Base-by-base conservation (phyloP, 2,113 vertebrate genomes). In the Lamprotornis superbus region DNA sequence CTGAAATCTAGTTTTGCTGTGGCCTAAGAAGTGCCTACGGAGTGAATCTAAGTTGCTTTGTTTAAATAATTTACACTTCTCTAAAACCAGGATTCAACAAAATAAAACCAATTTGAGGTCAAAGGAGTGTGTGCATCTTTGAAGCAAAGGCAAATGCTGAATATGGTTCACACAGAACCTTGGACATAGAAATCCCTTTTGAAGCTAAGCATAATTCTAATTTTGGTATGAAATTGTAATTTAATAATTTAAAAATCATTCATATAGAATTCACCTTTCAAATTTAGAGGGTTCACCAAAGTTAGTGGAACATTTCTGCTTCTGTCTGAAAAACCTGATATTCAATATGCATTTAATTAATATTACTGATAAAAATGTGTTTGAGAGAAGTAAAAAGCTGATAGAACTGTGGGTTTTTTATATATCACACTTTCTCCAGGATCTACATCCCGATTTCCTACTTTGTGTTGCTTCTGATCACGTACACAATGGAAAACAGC, bases 401-500 rank as follows among this genome's bases (percentile, higher is more conserved):
- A 24, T 5, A 63, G 52, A 83, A 46, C 4, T 24, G 2, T 17
- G 15, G 1, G 1, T 0, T 39, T 44, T 73, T 37, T 9, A 39
- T 19, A 37, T 56, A 55, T 50, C 10, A 59, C 22, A 40, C 0
- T 70, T 95, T 49, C 6, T 39, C 11, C 8, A 21, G 25, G 22
- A 52, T 69, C 47, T 87, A 11, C 10, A 46, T 50, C 9, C 2
- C 33, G 4, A 57, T 68, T 77, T 69, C 30, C 33, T 76, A 13
- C 19, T 78, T 91, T 70, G 24, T 68, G 23, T 10, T 93, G 12
- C 7, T 82, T 89, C 46, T 82, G 55, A 90, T 61, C 9, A 74
- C 21, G 52, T 65, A 22, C 23, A 73, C 19, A 79, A 15, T 22
- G 11, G 42, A 76, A 74, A 93, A 44, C 14, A 47, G 10, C 9